phyloP scores from a whole-genome alignment of 2,113 vertebrate species.

The Trogon surrucura region DNA sequence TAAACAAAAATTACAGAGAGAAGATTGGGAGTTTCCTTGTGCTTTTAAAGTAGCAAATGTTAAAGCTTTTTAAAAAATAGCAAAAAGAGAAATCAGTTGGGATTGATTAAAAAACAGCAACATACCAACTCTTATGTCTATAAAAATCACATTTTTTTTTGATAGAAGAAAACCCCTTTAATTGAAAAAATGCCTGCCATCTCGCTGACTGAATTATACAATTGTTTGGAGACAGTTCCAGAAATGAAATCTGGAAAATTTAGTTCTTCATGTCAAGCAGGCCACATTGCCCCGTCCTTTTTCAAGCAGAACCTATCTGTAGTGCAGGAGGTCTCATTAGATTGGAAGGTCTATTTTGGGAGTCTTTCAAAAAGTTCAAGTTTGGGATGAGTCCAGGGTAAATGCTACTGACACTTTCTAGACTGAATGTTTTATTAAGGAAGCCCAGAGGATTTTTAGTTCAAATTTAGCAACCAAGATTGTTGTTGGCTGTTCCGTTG shows the following conservation, averaged over 20 bases:
- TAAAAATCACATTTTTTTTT: constrained; percentile 12
- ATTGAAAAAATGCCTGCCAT: constrained; percentile 32
- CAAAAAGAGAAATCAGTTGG: not conserved
- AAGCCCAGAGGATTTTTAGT: constrained; percentile 4
- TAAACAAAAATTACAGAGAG: not conserved
- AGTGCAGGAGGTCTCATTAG: not conserved
- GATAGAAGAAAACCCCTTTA: not conserved
- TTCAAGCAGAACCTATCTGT: not conserved
- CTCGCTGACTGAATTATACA: not conserved
- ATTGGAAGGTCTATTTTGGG: not conserved
- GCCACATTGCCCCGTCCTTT: not conserved
- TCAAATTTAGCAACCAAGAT: not conserved
- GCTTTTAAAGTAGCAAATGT: not conserved
- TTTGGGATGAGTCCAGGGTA: not conserved
- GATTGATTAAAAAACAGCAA: constrained; percentile 1
- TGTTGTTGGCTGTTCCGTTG: not conserved
- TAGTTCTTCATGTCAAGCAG: not conserved
- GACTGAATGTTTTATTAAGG: not conserved
- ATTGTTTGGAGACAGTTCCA: constrained; percentile 7
- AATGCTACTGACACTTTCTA: constrained; percentile 23
- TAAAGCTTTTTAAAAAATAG: not conserved
- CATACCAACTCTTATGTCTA: not conserved
- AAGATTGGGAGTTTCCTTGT: not conserved
- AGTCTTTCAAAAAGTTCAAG: not conserved
- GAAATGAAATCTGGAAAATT: constrained; percentile 31